Conservation (phyloP, 2,888 invertebrate species). For the Dyspetes luteomarginatus region DNA sequence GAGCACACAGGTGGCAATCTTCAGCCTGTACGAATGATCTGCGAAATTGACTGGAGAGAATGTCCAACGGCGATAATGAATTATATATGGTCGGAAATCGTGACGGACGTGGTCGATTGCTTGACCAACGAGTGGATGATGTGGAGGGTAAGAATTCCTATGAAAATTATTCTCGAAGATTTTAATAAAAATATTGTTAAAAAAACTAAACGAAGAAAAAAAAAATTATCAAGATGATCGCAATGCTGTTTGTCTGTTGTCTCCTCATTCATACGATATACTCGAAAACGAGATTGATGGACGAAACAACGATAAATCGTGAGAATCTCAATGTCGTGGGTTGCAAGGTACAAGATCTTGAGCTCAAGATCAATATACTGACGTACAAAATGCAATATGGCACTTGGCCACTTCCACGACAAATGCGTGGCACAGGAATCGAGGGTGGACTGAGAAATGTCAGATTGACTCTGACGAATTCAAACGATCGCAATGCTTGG, state of each 20-base stretch:
- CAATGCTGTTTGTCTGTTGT: slow-evolving; percentile 67
- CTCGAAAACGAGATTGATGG: slow-evolving; percentile 66
- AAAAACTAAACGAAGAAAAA: background rate
- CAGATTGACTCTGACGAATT: slow-evolving; percentile 70
- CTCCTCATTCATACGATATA: slow-evolving; percentile 72
- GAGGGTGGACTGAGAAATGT: slow-evolving; percentile 68
- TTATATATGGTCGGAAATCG: slow-evolving; percentile 79
- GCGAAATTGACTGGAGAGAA: slow-evolving; percentile 75
- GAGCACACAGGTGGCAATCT: slow-evolving; percentile 77
- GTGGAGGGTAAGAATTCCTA: slow-evolving; percentile 73
- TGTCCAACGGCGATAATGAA: slow-evolving; percentile 74
- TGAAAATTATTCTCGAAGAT: background rate
- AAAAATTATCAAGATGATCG: slow-evolving; percentile 68
- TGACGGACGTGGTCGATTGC: slow-evolving; percentile 79
- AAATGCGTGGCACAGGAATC: slow-evolving; percentile 67
- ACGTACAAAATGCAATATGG: slow-evolving; percentile 80
- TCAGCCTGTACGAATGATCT: slow-evolving; percentile 74
- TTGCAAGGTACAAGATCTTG: slow-evolving; percentile 77
- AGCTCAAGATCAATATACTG: slow-evolving; percentile 77
- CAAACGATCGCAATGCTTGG: slow-evolving; percentile 73
- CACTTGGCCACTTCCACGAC: slow-evolving; percentile 76
- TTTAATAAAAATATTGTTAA: background rate
- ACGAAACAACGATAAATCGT: slow-evolving; percentile 65
- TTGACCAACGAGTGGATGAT: slow-evolving; percentile 73
- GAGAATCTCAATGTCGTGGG: slow-evolving; percentile 72